Conservation (phyloP, 2,113 vertebrate genomes). For the Drymodes brunneopygia region DNA sequence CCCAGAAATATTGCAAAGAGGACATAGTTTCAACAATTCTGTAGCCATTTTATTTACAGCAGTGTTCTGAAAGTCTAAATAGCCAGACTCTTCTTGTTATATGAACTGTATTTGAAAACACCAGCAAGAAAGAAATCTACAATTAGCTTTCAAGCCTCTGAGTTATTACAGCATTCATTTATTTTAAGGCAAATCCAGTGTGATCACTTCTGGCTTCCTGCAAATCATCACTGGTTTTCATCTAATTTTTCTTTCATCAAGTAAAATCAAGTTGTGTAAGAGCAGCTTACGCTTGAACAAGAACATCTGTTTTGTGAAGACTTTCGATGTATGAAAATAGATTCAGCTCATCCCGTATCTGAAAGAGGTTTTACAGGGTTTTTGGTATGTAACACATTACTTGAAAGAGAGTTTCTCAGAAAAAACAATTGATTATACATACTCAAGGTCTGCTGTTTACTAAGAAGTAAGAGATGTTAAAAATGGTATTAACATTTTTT, state of each 20-base stretch:
- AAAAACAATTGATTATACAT: background rate
- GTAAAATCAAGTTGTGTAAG: background rate
- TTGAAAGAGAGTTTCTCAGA: background rate
- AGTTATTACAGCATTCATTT: background rate
- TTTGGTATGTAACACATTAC: background rate
- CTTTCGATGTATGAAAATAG: background rate
- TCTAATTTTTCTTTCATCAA: background rate
- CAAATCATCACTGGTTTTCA: background rate
- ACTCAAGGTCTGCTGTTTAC: background rate
- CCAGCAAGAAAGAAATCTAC: background rate
- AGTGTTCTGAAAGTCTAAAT: conserved; percentile 20
- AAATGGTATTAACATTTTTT: background rate
- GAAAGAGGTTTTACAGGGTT: background rate
- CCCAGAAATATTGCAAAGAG: background rate
- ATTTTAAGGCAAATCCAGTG: background rate
- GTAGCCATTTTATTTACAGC: conserved; percentile 56
- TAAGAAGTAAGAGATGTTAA: background rate
- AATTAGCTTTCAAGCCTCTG: background rate
- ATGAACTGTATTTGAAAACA: conserved; percentile 50
- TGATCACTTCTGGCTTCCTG: background rate
- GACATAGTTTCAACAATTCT: background rate
- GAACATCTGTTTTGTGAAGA: background rate
- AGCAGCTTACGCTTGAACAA: background rate
- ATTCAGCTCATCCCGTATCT: background rate
- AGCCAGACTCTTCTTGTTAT: background rate